Conservation (phyloP, 2,888 invertebrate genomes). For the Ecdyonurus torrentis region DNA sequence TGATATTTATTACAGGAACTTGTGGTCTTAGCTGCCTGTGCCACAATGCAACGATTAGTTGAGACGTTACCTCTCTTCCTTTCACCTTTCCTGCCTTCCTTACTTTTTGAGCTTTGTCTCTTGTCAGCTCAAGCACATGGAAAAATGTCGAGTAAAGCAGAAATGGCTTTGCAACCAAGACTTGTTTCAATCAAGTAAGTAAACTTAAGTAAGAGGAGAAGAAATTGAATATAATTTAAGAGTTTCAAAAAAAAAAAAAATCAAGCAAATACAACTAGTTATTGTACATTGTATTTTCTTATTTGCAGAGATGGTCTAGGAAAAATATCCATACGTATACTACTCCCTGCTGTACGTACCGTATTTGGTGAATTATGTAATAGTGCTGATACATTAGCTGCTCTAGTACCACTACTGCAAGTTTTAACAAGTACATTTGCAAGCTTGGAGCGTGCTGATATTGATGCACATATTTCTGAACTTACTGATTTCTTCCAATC, state of each 20-base stretch:
- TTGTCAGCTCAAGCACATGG: constrained; percentile 21
- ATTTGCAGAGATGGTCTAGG: constrained; percentile 9
- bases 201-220: too few relatives aligned
- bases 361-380: background rate
- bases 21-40: constrained; percentile 50
- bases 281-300: background rate
- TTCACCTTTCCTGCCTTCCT: constrained; percentile 64
- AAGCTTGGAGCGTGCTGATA: constrained; percentile 41
- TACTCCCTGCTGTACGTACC: constrained; percentile 49
- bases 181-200: background rate
- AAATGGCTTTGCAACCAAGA: background rate
- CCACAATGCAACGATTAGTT: constrained; percentile 64
- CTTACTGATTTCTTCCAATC: constrained; percentile 58
- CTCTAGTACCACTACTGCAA: constrained; percentile 54
- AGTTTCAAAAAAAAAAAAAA: too few relatives aligned
- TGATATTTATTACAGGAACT: background rate
- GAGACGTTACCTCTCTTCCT: constrained; percentile 68
- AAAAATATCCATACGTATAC: constrained; percentile 49
- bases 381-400: constrained; percentile 20
- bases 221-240: too few relatives aligned
- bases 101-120: constrained; percentile 45
- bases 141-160: background rate
- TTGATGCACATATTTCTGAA: constrained; percentile 45
- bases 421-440: constrained; percentile 56
- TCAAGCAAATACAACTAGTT: too few relatives aligned